phyloP scores from a whole-genome alignment of 2,113 vertebrate species.

The Anser cygnoides region DNA sequence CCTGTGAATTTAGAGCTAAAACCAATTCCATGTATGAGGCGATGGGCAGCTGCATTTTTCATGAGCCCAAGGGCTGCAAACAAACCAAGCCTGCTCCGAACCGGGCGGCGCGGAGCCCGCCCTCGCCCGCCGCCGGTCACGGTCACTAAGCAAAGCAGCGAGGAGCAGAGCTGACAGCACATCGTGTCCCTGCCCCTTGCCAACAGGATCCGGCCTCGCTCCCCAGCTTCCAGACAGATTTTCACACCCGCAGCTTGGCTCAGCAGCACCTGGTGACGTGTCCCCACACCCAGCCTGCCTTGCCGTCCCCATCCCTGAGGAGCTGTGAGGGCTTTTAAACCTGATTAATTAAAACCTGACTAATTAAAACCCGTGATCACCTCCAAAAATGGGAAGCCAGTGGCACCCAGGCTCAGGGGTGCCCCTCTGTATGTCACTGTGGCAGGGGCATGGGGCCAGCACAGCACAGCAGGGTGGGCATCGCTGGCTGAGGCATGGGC shows the following conservation, averaged over 20 bases:
- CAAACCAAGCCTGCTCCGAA: conserved; percentile 6
- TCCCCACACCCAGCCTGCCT: background rate
- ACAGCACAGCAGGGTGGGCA: background rate
- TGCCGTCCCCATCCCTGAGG: accelerated
- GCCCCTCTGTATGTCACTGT: background rate
- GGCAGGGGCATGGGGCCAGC: accelerated
- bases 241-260: background rate
- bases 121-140: accelerated
- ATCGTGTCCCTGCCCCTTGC: background rate
- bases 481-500: background rate
- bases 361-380: background rate
- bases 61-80: conserved; percentile 59
- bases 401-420: background rate
- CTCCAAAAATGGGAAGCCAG: background rate
- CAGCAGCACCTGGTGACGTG: background rate
- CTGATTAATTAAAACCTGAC: conserved; percentile 56
- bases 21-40: conserved; percentile 56
- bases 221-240: conserved; percentile 17
- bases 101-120: accelerated
- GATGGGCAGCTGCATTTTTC: conserved; percentile 51
- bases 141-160: conserved; percentile 16
- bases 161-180: conserved; percentile 45
- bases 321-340: background rate
- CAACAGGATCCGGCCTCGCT: background rate
- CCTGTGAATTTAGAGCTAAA: conserved; percentile 49